phyloP scores from a whole-genome alignment of 2,888 invertebrate genomes.

The Ichneumoninae sp. region DNA sequence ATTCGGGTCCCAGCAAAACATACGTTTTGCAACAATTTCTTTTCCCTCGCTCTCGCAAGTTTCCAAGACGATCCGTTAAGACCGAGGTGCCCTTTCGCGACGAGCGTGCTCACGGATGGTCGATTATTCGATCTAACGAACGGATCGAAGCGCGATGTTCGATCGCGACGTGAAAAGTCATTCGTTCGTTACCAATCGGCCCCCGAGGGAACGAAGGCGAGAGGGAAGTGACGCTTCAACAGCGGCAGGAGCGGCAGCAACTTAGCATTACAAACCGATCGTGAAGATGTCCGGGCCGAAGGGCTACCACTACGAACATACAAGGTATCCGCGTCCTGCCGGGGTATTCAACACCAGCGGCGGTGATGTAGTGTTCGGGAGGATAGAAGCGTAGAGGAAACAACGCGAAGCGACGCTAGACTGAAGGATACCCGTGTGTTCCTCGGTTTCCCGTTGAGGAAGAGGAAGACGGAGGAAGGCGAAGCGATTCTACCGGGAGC shows the following conservation, averaged over 20 bases:
- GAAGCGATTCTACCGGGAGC: constrained; percentile 42
- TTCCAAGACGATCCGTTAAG: constrained; percentile 22
- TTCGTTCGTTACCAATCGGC: constrained; percentile 52
- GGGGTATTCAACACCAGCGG: constrained; percentile 67
- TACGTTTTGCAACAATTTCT: neutral
- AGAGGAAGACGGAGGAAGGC: constrained; percentile 34
- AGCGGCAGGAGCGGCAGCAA: constrained; percentile 59
- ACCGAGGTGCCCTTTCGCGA: constrained; percentile 15
- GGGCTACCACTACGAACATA: constrained; percentile 57
- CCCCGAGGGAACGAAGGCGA: constrained; percentile 28
- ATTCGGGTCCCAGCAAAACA: neutral
- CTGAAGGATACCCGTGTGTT: constrained; percentile 54
- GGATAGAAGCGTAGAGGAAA: constrained; percentile 58
- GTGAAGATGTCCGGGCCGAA: constrained; percentile 58
- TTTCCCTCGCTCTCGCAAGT: constrained; percentile 7
- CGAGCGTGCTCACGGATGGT: constrained; percentile 23
- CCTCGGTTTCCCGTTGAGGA: constrained; percentile 49
- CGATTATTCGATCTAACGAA: constrained; percentile 50
- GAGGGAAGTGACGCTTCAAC: constrained; percentile 71
- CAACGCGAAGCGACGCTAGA: constrained; percentile 45
- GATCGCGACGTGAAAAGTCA: constrained; percentile 52
- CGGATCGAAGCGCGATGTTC: constrained; percentile 42
- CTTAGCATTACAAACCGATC: constrained; percentile 58
- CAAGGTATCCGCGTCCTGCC: constrained; percentile 72
- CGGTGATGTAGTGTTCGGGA: constrained; percentile 76